Percentiles rank a stretch among this genome's conserved stretches.
These are phyloP conservation scores for Folsomia candida DNA, from an alignment of 2,888 invertebrate species.

Conservation along the genomic window DNA sequence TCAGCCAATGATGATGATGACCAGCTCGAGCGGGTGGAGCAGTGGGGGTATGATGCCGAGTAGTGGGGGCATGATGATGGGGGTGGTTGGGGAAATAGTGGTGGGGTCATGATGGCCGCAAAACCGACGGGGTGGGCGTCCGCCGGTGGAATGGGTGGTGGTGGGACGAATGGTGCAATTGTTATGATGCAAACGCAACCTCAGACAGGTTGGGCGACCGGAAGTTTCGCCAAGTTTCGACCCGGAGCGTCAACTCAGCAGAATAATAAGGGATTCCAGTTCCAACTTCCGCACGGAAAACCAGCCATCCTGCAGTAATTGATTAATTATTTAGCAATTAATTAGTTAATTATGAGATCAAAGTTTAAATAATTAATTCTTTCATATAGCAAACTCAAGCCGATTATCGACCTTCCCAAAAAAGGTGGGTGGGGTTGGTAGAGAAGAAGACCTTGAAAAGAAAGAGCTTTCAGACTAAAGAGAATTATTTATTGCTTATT, in stretches of 20 bases:
- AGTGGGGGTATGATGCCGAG: background rate
- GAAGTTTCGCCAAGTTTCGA: conserved; percentile 22
- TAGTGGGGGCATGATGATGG: conserved; percentile 3
- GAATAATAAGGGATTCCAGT: conserved; percentile 8
- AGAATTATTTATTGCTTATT: background rate
- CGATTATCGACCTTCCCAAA: conserved; percentile 36
- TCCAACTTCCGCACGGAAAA: conserved; percentile 21
- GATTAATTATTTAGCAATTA: background rate
- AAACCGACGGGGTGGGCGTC: conserved; percentile 27
- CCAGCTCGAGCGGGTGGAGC: background rate
- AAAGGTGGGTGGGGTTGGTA: conserved; percentile 26
- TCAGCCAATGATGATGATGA: background rate
- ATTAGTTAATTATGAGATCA: too few relatives aligned
- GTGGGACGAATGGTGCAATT: too few relatives aligned
- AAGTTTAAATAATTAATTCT: background rate
- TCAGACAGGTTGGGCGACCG: conserved; percentile 24
- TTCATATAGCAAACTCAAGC: conserved; percentile 33
- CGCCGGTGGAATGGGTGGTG: background rate
- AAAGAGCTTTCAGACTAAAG: background rate
- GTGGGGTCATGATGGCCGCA: conserved; percentile 17
- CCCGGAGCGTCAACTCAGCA: conserved; percentile 14
- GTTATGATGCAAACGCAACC: conserved; percentile 12
- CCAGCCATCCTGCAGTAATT: conserved; percentile 34
- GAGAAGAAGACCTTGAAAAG: background rate
- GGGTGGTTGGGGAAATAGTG: too few relatives aligned